These are phyloP conservation scores for Schizopygopsis pylzovi DNA, from an alignment of 2,797 vertebrate species.

Conservation along the genomic window DNA sequence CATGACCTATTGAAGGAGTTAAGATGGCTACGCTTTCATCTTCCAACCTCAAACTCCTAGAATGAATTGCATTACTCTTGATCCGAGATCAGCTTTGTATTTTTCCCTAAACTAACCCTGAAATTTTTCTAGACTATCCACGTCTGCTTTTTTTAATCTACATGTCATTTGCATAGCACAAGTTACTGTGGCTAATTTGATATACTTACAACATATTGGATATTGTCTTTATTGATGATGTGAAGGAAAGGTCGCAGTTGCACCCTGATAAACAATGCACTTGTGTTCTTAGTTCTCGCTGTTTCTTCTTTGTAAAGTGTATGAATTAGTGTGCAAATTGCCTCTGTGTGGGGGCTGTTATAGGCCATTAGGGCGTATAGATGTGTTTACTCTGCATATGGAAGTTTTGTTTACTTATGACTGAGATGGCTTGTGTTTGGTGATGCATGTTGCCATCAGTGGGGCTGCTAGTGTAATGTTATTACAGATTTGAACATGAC, in stretches of 20 bases:
- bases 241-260: constrained; percentile 23
- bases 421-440: constrained; percentile 48
- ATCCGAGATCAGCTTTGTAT: background rate
- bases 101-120: background rate
- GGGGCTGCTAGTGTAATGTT: constrained; percentile 49
- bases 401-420: constrained; percentile 54
- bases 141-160: constrained; percentile 10
- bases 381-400: constrained; percentile 53
- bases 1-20: constrained; percentile 4
- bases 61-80: background rate
- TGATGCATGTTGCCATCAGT: constrained; percentile 55
- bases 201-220: constrained; percentile 25
- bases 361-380: constrained; percentile 50
- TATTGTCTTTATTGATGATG: constrained; percentile 28
- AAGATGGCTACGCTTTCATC: background rate
- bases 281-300: constrained; percentile 32
- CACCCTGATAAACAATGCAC: constrained; percentile 36
- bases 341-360: constrained; percentile 51
- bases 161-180: background rate
- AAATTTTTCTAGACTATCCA: background rate
- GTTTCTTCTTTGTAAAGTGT: constrained; percentile 36
- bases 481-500: constrained; percentile 54
- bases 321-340: constrained; percentile 51
- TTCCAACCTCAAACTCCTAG: background rate
- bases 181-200: constrained; percentile 5